phyloP scores from a whole-genome alignment of 2,113 vertebrate species.

The Sprattus sprattus region DNA sequence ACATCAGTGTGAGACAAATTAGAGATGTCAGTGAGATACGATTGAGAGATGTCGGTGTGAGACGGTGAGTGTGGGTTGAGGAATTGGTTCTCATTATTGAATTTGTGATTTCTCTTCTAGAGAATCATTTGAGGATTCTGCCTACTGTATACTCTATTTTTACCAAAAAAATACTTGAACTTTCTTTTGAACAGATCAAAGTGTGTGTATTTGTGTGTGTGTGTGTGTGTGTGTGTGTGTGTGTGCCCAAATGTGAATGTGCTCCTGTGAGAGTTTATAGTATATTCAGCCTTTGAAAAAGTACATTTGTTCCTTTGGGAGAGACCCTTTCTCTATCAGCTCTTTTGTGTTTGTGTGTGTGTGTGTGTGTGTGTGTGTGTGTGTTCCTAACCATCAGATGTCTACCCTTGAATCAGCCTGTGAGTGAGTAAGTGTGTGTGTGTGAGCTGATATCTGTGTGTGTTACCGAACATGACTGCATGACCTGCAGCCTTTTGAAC shows the following conservation, averaged over 20 bases:
- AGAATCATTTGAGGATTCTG: neutral
- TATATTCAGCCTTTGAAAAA: constrained; percentile 14
- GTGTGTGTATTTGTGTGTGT: constrained; percentile 21
- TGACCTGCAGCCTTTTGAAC: neutral
- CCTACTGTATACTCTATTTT: neutral
- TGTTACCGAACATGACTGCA: neutral
- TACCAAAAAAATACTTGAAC: neutral
- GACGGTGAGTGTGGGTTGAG: neutral
- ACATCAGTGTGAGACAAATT: neutral
- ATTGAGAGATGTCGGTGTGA: neutral
- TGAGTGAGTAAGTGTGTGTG: neutral
- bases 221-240: neutral
- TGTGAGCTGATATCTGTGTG: neutral
- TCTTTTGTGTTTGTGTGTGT: constrained; percentile 3
- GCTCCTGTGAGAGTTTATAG: neutral
- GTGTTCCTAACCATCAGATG: neutral
- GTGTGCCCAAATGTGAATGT: neutral
- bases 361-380: constrained; percentile 14
- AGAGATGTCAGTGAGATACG: neutral
- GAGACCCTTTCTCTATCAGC: constrained; percentile 10
- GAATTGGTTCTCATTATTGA: neutral
- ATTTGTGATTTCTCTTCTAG: neutral
- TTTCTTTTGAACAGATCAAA: constrained; percentile 9
- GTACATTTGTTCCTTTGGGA: constrained; percentile 1
- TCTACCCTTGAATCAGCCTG: constrained; percentile 20